Conservation (phyloP, 2,888 invertebrate genomes). For the Nomada hirtipes region DNA sequence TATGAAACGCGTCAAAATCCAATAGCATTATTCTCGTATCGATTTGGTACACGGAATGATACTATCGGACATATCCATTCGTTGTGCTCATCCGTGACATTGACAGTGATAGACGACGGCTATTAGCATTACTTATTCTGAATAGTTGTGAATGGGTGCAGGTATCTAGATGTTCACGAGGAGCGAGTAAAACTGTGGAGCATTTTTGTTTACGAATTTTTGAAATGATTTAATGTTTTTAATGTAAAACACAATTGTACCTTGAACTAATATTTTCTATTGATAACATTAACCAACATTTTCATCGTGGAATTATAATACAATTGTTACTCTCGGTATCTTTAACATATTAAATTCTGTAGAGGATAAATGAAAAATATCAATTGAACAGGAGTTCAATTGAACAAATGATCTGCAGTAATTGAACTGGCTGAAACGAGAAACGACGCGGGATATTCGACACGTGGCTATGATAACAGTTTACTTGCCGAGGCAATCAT, state of each 20-base stretch:
- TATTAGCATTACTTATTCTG: slow-evolving; percentile 46
- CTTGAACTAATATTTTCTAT: too few relatives aligned
- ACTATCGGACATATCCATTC: slow-evolving; percentile 49
- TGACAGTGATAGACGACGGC: slow-evolving; percentile 61
- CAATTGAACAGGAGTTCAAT: too few relatives aligned
- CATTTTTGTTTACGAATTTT: background rate
- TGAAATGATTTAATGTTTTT: too few relatives aligned
- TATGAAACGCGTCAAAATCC: slow-evolving; percentile 45
- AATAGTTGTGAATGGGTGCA: slow-evolving; percentile 15
- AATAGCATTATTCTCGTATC: slow-evolving; percentile 53
- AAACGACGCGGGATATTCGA: too few relatives aligned
- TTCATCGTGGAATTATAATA: too few relatives aligned
- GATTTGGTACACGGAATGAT: slow-evolving; percentile 31
- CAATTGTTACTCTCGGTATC: too few relatives aligned
- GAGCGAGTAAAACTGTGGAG: background rate
- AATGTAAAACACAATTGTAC: too few relatives aligned
- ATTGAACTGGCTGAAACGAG: too few relatives aligned
- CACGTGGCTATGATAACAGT: background rate
- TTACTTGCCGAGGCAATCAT: background rate
- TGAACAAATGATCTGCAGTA: too few relatives aligned
- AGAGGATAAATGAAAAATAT: too few relatives aligned
- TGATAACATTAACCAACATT: too few relatives aligned
- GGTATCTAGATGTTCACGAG: background rate
- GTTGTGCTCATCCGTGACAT: slow-evolving; percentile 31
- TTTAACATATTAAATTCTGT: too few relatives aligned